Percentiles rank a stretch among this genome's conserved stretches.
Evolutionary conservation across 1,140 invertebrate genomes (phyloP).

Genomic region (Heliconius himera): DNA sequence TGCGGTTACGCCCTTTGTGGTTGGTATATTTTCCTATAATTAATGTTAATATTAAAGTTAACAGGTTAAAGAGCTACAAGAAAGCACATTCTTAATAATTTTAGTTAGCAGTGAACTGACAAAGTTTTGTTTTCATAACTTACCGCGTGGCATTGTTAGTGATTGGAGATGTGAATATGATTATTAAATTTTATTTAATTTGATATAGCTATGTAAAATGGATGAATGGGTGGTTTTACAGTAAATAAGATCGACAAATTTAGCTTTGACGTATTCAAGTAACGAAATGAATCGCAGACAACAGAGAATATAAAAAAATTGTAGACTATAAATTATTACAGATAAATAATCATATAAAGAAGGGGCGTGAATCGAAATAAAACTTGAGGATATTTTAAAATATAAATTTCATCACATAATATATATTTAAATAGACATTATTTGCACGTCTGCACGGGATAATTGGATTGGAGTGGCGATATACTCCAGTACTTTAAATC

Average conservation of each 20-base stretch:
- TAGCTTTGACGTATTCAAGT: slow-evolving; percentile 68
- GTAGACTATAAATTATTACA: slow-evolving; percentile 7
- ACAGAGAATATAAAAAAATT: background rate
- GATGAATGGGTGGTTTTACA: slow-evolving; percentile 19
- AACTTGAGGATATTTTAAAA: too few relatives aligned
- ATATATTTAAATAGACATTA: too few relatives aligned
- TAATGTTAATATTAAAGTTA: slow-evolving; percentile 49
- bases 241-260: slow-evolving; percentile 67
- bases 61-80: slow-evolving; percentile 31
- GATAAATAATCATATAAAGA: background rate
- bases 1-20: slow-evolving; percentile 95
- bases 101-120: slow-evolving; percentile 64
- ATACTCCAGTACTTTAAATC: too few relatives aligned
- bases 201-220: background rate
- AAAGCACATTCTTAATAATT: slow-evolving; percentile 72
- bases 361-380: too few relatives aligned
- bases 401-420: too few relatives aligned
- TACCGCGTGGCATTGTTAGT: slow-evolving; percentile 69
- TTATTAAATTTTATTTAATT: background rate
- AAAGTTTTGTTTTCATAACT: slow-evolving; percentile 46
- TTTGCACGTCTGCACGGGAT: too few relatives aligned
- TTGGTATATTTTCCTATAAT: slow-evolving; percentile 90
- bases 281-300: slow-evolving; percentile 42
- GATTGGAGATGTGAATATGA: background rate
- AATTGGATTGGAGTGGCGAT: too few relatives aligned